A percentile compares a stretch with the other conserved stretches of the same genome.
Evolutionary conservation across 2,113 vertebrate species (phyloP).

Genomic region (Grammomys dolichurus): DNA sequence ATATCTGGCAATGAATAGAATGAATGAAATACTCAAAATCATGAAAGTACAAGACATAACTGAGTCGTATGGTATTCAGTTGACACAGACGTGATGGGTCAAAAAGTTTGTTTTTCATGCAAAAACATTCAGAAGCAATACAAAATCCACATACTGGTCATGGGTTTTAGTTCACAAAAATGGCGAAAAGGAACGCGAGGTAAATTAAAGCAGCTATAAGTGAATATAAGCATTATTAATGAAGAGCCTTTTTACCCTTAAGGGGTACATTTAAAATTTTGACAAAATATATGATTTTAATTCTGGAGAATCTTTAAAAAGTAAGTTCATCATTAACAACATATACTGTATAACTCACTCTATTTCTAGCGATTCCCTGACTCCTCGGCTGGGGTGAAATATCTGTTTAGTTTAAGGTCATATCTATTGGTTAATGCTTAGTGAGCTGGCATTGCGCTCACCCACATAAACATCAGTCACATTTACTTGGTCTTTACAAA

Average conservation of each 20-base stretch:
- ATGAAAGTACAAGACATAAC: conserved; percentile 42
- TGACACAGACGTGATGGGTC: conserved; percentile 45
- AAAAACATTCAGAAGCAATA: conserved; percentile 59
- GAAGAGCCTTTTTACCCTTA: conserved; percentile 47
- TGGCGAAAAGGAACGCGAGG: conserved; percentile 27
- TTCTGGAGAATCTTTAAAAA: not conserved
- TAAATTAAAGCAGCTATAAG: conserved; percentile 14
- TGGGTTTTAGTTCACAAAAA: conserved; percentile 57
- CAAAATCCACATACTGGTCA: conserved; percentile 62
- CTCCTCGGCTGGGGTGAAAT: not conserved
- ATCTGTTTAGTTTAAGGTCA: not conserved
- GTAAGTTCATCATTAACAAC: not conserved
- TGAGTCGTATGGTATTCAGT: conserved; percentile 40
- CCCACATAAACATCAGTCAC: conserved; percentile 31
- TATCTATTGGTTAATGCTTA: conserved; percentile 33
- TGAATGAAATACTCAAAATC: conserved; percentile 74
- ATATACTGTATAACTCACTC: not conserved
- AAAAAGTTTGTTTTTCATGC: conserved; percentile 64
- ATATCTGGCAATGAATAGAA: conserved; percentile 83
- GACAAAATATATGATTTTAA: conserved; percentile 6
- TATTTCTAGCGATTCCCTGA: conserved; percentile 15
- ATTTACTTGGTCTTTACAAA: conserved; percentile 52
- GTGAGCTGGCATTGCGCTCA: conserved; percentile 41
- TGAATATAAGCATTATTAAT: not conserved
- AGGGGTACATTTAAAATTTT: not conserved